A percentile compares a stretch with the other conserved stretches of the same genome.
Evolutionary conservation across 2,888 invertebrate genomes (phyloP).

Genomic region (Osmoderma eremita): DNA sequence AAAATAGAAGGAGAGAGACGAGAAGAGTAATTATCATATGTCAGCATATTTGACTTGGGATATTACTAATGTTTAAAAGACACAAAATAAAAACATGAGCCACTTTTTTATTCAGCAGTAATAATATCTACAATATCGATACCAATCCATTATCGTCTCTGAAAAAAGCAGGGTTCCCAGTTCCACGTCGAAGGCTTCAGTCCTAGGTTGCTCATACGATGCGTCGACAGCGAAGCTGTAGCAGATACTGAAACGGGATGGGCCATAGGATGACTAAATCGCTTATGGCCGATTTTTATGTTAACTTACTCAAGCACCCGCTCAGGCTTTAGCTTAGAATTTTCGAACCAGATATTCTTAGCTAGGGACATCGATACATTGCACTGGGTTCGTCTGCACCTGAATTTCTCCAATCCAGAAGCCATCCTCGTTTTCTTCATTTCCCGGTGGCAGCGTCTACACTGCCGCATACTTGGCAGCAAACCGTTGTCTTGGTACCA

Average conservation of each 20-base stretch:
- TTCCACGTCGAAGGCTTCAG: background rate
- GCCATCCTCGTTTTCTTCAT: background rate
- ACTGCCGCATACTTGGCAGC: background rate
- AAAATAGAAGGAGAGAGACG: too few relatives aligned
- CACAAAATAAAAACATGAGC: background rate
- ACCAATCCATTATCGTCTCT: background rate
- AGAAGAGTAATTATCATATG: too few relatives aligned
- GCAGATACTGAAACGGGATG: background rate
- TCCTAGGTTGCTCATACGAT: background rate
- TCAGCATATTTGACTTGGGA: too few relatives aligned
- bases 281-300: too few relatives aligned
- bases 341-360: background rate
- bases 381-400: background rate
- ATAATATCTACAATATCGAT: background rate
- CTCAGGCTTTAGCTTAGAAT: conserved; percentile 2
- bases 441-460: background rate
- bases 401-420: background rate
- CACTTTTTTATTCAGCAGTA: background rate
- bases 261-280: too few relatives aligned
- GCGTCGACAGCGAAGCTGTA: background rate
- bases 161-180: background rate
- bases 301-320: background rate
- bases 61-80: too few relatives aligned
- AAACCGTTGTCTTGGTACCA: background rate
- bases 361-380: background rate